Evolutionary conservation across 2,113 vertebrate genomes (phyloP).

Genomic region (Calonectris borealis): DNA sequence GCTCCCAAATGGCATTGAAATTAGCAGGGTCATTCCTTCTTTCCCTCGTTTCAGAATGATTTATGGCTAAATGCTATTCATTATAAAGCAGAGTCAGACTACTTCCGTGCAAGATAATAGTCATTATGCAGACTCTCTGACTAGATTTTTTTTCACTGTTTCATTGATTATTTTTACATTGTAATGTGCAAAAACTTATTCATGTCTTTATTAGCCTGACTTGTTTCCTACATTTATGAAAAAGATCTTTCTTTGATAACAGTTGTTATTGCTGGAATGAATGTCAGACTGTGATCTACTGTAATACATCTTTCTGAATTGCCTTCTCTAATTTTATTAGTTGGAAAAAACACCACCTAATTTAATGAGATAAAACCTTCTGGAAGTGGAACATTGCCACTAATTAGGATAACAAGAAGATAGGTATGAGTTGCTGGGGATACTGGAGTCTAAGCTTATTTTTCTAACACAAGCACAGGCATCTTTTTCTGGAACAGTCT

Average conservation of each 20-base stretch:
- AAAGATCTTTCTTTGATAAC: conserved; percentile 59
- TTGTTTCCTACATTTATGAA: conserved; percentile 55
- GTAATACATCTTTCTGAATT: conserved; percentile 50
- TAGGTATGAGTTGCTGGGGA: not conserved
- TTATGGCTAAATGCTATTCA: conserved; percentile 64
- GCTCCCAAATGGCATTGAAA: not conserved
- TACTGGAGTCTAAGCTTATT: not conserved
- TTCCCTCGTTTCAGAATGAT: conserved; percentile 46
- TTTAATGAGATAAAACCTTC: conserved; percentile 27
- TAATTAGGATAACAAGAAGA: conserved; percentile 45
- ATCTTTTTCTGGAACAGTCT: not conserved
- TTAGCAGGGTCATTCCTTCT: not conserved
- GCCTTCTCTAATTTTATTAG: conserved; percentile 51
- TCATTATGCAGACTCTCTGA: conserved; percentile 62
- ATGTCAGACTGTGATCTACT: conserved; percentile 15
- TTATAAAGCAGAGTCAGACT: conserved; percentile 62
- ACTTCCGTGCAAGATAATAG: conserved; percentile 65
- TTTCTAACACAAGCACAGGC: not conserved
- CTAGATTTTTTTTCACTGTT: conserved; percentile 41
- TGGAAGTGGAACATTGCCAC: conserved; percentile 4
- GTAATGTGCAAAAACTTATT: conserved; percentile 54
- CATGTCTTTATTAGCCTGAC: conserved; percentile 60
- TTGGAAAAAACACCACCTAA: not conserved
- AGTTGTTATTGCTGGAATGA: conserved; percentile 68
- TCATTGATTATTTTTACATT: conserved; percentile 63